phyloP scores from a whole-genome alignment of 2,797 vertebrate species.

The Eospalax fontanierii region DNA sequence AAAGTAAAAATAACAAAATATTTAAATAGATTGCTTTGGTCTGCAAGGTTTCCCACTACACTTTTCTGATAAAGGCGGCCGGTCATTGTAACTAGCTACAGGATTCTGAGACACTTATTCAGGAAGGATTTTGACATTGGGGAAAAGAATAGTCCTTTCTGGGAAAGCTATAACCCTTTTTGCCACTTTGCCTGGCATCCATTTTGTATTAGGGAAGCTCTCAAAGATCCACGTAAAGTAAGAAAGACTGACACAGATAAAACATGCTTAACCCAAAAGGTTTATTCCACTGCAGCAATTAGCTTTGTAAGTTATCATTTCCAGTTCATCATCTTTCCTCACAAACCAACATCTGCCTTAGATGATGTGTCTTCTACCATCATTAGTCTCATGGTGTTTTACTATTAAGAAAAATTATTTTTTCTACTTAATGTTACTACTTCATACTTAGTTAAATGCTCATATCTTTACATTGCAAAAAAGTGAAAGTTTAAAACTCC shows the following conservation, averaged over 20 bases:
- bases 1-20: no score
- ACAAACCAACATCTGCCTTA: conserved; percentile 43
- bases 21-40: neutral
- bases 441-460: conserved; percentile 17
- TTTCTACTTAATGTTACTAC: conserved; percentile 28
- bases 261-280: neutral
- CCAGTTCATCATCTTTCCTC: conserved; percentile 21
- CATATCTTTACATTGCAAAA: no score
- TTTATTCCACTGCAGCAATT: neutral
- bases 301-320: conserved; percentile 55
- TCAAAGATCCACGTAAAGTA: neutral
- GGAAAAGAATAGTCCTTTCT: neutral
- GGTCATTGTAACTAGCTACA: conserved; percentile 34
- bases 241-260: conserved; percentile 13
- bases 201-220: conserved; percentile 11
- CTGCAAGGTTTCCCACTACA: conserved; percentile 48
- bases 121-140: conserved; percentile 49
- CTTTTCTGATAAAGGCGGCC: conserved; percentile 38
- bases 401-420: conserved; percentile 24
- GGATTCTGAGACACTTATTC: conserved; percentile 42
- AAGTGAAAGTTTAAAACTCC: no score
- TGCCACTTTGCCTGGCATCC: conserved; percentile 10
- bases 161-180: conserved; percentile 59
- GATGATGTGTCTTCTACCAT: neutral
- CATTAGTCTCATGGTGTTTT: conserved; percentile 22